phyloP scores from a whole-genome alignment of 2,797 vertebrate genomes.

The Sebastiscus tertius region DNA sequence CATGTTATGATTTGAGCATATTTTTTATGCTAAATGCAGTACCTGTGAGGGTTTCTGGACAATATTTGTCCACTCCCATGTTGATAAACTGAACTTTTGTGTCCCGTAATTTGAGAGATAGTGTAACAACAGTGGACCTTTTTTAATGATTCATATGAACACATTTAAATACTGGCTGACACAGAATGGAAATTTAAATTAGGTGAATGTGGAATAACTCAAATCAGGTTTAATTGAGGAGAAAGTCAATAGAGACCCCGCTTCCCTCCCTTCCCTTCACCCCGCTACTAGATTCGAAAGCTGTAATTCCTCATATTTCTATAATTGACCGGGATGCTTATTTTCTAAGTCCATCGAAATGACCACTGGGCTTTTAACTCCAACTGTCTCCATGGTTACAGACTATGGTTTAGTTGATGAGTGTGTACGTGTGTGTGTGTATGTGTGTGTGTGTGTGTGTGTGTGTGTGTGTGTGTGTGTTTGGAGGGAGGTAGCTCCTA shows the following conservation, averaged over 20 bases:
- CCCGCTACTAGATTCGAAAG: slow-evolving; percentile 7
- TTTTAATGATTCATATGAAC: slow-evolving; percentile 7
- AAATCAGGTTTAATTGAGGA: slow-evolving; percentile 59
- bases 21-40: too few relatives aligned
- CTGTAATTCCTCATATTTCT: slow-evolving; percentile 51
- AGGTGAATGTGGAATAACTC: slow-evolving; percentile 31
- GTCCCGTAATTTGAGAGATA: neutral
- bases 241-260: slow-evolving; percentile 41
- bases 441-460: slow-evolving; percentile 3
- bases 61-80: too few relatives aligned
- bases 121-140: neutral
- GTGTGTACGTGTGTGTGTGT: neutral
- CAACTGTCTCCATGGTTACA: slow-evolving; percentile 60
- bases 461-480: neutral
- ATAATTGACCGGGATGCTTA: slow-evolving; percentile 64
- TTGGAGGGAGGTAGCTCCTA: slow-evolving; percentile 61
- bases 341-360: slow-evolving; percentile 57
- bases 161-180: slow-evolving; percentile 2
- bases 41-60: too few relatives aligned
- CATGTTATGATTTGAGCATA: too few relatives aligned
- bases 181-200: slow-evolving; percentile 39
- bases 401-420: slow-evolving; percentile 32
- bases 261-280: neutral
- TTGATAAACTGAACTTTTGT: too few relatives aligned
- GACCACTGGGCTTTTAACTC: slow-evolving; percentile 61